Evolutionary conservation across 2,888 invertebrate species (phyloP).

Genomic region (Morpho achilles): DNA sequence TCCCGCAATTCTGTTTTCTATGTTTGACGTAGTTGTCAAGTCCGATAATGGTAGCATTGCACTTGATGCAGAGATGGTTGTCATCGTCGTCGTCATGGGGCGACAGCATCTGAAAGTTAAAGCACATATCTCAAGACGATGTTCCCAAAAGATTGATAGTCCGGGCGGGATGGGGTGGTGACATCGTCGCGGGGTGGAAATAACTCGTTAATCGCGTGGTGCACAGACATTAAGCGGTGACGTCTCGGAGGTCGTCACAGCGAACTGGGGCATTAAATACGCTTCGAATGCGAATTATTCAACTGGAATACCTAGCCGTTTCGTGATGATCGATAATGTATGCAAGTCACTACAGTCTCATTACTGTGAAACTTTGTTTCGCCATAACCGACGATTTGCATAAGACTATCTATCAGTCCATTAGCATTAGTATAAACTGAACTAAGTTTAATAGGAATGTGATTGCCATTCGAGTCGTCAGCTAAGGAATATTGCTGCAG

Average conservation of each 20-base stretch:
- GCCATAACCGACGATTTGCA: slow-evolving; percentile 45
- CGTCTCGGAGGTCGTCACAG: slow-evolving; percentile 50
- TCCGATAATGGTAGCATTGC: slow-evolving; percentile 89
- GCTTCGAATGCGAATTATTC: slow-evolving; percentile 54
- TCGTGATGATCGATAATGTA: slow-evolving; percentile 55
- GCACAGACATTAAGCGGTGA: slow-evolving; percentile 55
- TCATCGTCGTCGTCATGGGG: slow-evolving; percentile 87
- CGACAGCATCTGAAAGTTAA: slow-evolving; percentile 71
- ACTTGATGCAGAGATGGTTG: slow-evolving; percentile 92
- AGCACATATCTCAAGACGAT: slow-evolving; percentile 21
- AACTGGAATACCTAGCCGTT: slow-evolving; percentile 43
- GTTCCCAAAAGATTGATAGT: slow-evolving; percentile 39
- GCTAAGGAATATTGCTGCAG: slow-evolving; percentile 32
- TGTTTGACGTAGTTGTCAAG: slow-evolving; percentile 93
- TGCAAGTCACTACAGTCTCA: slow-evolving; percentile 43
- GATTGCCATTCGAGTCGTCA: slow-evolving; percentile 38
- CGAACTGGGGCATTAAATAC: slow-evolving; percentile 53
- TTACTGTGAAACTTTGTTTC: slow-evolving; percentile 47
- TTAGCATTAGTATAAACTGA: slow-evolving; percentile 35
- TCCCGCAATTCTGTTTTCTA: slow-evolving; percentile 84
- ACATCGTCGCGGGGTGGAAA: slow-evolving; percentile 45
- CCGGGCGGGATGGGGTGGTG: slow-evolving; percentile 39
- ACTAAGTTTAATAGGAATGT: slow-evolving; percentile 51
- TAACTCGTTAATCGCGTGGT: slow-evolving; percentile 57
- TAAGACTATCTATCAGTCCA: slow-evolving; percentile 49